These are phyloP conservation scores for Pachypanchax playfairii DNA, from an alignment of 2,113 vertebrate genomes.

Conservation along the genomic window DNA sequence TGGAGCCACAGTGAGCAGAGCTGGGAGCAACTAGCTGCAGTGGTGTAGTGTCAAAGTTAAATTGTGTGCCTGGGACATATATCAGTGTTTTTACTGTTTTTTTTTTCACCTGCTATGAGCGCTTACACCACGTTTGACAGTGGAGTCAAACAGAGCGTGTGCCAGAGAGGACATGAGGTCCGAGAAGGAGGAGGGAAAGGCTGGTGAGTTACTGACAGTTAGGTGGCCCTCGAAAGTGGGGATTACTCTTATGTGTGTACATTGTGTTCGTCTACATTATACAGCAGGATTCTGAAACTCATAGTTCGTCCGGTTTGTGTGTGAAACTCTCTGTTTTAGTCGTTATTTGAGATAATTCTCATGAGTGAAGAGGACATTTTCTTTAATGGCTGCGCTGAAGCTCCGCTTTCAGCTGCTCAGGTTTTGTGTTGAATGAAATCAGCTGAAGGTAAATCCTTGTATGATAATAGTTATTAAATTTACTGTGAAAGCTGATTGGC, in stretches of 20 bases:
- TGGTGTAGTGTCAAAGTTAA: slow-evolving; percentile 34
- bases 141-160: slow-evolving; percentile 71
- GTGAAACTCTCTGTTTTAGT: slow-evolving; percentile 4
- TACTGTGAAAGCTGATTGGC: slow-evolving; percentile 29
- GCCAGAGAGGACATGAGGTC: slow-evolving; percentile 75
- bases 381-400: background rate
- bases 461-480: no score
- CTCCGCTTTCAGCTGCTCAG: background rate
- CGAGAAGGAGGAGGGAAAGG: slow-evolving; percentile 75
- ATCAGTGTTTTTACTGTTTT: slow-evolving; percentile 10
- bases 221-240: background rate
- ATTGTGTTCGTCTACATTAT: slow-evolving; percentile 5
- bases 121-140: slow-evolving; percentile 65
- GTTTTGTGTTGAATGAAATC: no score
- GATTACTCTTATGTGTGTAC: slow-evolving; percentile 3
- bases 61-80: slow-evolving; percentile 37
- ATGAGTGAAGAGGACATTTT: no score
- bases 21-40: slow-evolving; percentile 54
- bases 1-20: slow-evolving; percentile 55
- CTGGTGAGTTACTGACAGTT: slow-evolving; percentile 66
- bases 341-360: background rate
- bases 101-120: slow-evolving; percentile 73
- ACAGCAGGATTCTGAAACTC: slow-evolving; percentile 20
- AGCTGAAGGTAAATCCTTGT: no score
- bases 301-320: background rate